Conservation (phyloP, 2,888 invertebrate species). For the Dasysyrphus albostriatus region DNA sequence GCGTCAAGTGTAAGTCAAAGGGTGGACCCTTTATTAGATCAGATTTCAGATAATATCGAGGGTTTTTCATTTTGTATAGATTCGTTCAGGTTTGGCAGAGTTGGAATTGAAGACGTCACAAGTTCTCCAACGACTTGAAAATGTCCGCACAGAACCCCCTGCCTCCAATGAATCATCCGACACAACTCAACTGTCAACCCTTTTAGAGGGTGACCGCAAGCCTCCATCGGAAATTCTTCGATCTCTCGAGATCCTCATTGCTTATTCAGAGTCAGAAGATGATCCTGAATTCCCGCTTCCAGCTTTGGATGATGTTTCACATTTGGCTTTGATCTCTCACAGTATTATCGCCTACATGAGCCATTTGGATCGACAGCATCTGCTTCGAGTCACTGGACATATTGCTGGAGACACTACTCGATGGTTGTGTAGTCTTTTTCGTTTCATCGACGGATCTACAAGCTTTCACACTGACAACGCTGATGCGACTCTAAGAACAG, state of each 20-base stretch:
- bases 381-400: conserved; percentile 91
- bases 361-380: conserved; percentile 91
- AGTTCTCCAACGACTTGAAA: conserved; percentile 89
- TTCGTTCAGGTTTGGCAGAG: conserved; percentile 87
- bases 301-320: conserved; percentile 86
- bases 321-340: conserved; percentile 91
- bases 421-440: conserved; percentile 94
- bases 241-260: conserved; percentile 87
- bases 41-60: neutral
- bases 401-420: conserved; percentile 93
- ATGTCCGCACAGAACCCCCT: conserved; percentile 82
- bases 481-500: conserved; percentile 91
- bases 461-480: conserved; percentile 95
- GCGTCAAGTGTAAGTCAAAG: conserved; percentile 82
- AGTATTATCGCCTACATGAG: conserved; percentile 94
- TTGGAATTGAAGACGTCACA: conserved; percentile 90
- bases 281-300: conserved; percentile 86
- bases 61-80: conserved; percentile 81
- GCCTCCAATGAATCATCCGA: conserved; percentile 60
- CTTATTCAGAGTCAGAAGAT: conserved; percentile 87
- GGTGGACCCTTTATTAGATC: neutral
- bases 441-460: conserved; percentile 92
- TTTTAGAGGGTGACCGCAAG: conserved; percentile 85
- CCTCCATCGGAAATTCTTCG: conserved; percentile 84
- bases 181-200: conserved; percentile 73